phyloP scores from a whole-genome alignment of 2,888 invertebrate species.

The Minunthozetes semirufus region DNA sequence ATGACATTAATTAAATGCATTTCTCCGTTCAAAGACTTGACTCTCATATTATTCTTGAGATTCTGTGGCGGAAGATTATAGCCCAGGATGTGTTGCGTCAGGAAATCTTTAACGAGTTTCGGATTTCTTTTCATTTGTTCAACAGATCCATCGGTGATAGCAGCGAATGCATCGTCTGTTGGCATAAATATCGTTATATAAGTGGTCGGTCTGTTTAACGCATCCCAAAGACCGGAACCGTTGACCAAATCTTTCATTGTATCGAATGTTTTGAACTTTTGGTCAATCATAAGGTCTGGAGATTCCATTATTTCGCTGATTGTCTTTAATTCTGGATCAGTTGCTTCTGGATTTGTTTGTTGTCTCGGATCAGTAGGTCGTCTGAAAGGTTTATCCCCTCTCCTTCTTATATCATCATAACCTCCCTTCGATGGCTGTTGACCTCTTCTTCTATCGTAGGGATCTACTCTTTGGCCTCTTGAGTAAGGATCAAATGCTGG shows the following conservation, averaged over 20 bases:
- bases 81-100: conserved; percentile 28
- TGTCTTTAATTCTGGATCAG: conserved; percentile 9
- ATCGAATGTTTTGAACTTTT: conserved; percentile 39
- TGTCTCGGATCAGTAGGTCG: not conserved
- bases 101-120: conserved; percentile 12
- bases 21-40: conserved; percentile 35
- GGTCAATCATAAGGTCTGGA: conserved; percentile 38
- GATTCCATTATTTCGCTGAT: conserved; percentile 40
- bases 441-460: not conserved
- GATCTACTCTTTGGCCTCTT: not conserved
- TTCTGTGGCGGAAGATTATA: conserved; percentile 21
- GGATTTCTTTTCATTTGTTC: conserved; percentile 34
- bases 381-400: not conserved
- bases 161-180: conserved; percentile 41
- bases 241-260: conserved; percentile 39
- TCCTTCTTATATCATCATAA: conserved; percentile 1
- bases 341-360: not conserved
- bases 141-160: conserved; percentile 38
- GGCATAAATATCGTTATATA: conserved; percentile 41
- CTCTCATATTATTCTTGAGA: conserved; percentile 25
- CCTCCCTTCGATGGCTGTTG: not conserved
- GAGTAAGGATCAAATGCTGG: not conserved
- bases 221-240: conserved; percentile 38
- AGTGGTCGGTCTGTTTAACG: conserved; percentile 31
- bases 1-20: conserved; percentile 39